phyloP scores from a whole-genome alignment of 2,888 invertebrate species.

The Gibbula magus region DNA sequence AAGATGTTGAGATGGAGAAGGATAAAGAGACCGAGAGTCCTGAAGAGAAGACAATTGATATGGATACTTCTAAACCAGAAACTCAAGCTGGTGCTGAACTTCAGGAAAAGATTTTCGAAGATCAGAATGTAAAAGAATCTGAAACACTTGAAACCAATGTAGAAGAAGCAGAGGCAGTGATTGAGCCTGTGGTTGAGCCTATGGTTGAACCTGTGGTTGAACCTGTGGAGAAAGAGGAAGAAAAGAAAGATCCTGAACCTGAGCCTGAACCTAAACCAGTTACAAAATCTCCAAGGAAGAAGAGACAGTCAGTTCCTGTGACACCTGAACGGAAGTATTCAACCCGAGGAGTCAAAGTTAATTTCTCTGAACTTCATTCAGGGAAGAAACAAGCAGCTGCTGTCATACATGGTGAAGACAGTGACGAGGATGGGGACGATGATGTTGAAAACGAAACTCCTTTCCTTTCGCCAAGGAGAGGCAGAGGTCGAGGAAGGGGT shows the following conservation, averaged over 20 bases:
- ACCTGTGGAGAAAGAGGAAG: background rate
- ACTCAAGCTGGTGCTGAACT: background rate
- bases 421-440: background rate
- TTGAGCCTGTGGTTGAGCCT: background rate
- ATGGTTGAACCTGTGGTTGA: background rate
- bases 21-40: too few relatives aligned
- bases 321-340: conserved; percentile 33
- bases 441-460: background rate
- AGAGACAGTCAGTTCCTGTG: background rate
- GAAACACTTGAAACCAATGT: background rate
- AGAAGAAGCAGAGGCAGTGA: background rate
- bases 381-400: conserved; percentile 23
- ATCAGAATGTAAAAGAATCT: background rate
- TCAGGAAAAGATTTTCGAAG: conserved; percentile 10
- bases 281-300: conserved; percentile 6
- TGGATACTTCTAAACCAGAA: background rate
- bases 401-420: background rate
- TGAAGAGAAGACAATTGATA: too few relatives aligned
- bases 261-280: background rate
- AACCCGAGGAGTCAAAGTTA: conserved; percentile 47
- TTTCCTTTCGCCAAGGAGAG: background rate
- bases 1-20: background rate
- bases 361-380: conserved; percentile 43
- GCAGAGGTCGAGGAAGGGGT: background rate
- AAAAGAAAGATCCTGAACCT: background rate